Evolutionary conservation across 2,113 vertebrate species (phyloP).

Genomic region (Myotis yumanensis): DNA sequence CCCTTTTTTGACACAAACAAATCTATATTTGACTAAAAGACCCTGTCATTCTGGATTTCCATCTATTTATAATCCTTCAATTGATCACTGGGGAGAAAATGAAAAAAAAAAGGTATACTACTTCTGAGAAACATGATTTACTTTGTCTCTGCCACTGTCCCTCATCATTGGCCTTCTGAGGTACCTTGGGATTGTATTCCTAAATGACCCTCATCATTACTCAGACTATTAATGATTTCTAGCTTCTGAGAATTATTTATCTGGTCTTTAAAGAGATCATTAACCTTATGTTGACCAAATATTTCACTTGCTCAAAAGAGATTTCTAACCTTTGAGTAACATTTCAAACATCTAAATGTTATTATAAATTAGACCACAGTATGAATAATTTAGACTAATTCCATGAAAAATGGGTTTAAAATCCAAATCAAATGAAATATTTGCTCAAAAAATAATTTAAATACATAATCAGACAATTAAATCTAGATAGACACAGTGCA

Average conservation of each 20-base stretch:
- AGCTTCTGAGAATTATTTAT: conserved; percentile 16
- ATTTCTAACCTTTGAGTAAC: conserved; percentile 1
- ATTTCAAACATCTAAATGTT: conserved; percentile 21
- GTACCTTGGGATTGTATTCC: neutral
- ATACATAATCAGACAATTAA: neutral
- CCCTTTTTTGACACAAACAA: neutral
- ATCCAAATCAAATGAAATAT: conserved; percentile 40
- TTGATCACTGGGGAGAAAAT: neutral
- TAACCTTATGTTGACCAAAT: conserved; percentile 22
- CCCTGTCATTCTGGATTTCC: neutral
- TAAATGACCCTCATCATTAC: neutral
- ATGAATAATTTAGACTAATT: conserved; percentile 29
- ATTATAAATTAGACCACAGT: conserved; percentile 32
- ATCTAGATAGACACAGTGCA: neutral
- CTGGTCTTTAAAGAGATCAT: neutral
- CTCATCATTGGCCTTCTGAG: neutral
- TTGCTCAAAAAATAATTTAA: conserved; percentile 43
- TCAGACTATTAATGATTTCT: neutral
- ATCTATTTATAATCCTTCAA: neutral
- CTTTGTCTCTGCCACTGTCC: neutral
- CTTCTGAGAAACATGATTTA: neutral
- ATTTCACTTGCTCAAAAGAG: neutral
- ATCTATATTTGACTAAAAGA: neutral
- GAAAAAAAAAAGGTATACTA: neutral
- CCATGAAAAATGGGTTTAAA: neutral